Conservation (phyloP, 2,888 invertebrate genomes). For the Tenodera sinensis region DNA sequence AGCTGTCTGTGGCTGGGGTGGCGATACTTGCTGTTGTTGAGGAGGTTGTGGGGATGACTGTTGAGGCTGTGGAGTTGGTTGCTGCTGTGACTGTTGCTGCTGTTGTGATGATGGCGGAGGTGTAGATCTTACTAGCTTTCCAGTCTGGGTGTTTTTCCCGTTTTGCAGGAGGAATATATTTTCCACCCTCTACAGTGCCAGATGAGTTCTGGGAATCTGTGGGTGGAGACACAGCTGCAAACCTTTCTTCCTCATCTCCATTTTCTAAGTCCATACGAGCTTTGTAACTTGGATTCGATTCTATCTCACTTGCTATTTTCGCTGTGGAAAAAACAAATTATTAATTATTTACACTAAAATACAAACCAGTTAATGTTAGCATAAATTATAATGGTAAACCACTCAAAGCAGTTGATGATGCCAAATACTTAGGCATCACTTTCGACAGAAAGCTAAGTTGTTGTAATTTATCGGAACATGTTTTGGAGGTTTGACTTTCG, state of each 20-base stretch:
- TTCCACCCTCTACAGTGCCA: constrained; percentile 46
- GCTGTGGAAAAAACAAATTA: too few species aligned
- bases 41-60: constrained; percentile 41
- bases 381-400: too few species aligned
- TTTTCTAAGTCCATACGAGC: constrained; percentile 84
- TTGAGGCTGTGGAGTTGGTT: constrained; percentile 38
- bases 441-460: too few species aligned
- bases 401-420: too few species aligned
- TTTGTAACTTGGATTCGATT: constrained; percentile 77
- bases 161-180: constrained; percentile 76
- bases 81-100: not conserved
- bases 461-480: too few species aligned
- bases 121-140: constrained; percentile 63
- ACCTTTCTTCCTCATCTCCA: constrained; percentile 83
- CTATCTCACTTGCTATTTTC: constrained; percentile 89
- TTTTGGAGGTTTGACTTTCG: too few species aligned
- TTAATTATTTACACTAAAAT: too few species aligned
- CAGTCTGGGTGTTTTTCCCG: constrained; percentile 58
- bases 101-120: constrained; percentile 46
- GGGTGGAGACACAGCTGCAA: constrained; percentile 78
- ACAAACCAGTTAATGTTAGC: too few species aligned
- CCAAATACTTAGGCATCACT: too few species aligned
- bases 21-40: constrained; percentile 38
- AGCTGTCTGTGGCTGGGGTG: constrained; percentile 35
- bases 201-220: constrained; percentile 32